Evolutionary conservation across 92 coral and sea anemone species (phyloP), one percentile per base, ranked within the genome.

Genomic region (Chrysogorgia sp.): DNA sequence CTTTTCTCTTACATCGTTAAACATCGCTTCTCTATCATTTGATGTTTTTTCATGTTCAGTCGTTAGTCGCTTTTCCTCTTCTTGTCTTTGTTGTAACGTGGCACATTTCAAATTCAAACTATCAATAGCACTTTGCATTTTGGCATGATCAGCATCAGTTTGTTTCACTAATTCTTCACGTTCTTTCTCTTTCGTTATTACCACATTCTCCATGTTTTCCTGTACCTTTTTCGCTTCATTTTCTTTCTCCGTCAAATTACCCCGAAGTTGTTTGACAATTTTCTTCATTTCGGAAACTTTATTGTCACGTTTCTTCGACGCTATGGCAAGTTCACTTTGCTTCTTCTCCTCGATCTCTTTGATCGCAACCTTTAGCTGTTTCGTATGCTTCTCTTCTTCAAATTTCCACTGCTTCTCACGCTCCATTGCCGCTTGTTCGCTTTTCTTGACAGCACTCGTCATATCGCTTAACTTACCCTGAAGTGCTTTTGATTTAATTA

Each of bases 271-370:
- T 75, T 96, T 96, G n/a, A 96, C 93, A 8, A 92, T 82, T 71
- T 96, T 96, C 77, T 96, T 96, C 97, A 96, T 92, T 70, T 96
- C 99, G 19, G 83, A 88, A 0, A 91, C 85, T 63, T 92, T 96
- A 76, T 90, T 92, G 26, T 96, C 99, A 84, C 88, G 79, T 57
- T 93, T 90, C 74, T 96, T 96, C 19, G 96, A 89, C 15, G 87
- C 83, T 15, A 90, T 87, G 34, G 99, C 99, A 8, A 96, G 79
- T 62, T 96, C 99, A 14, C 97, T 83, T 67, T 92, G 99, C 69
- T 96, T 96, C 21, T 85, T 96, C 17, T 85, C 76, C 53, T 91
- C 97, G 41, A 85, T 61, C 63, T 96, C 84, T 29, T 92, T 88
- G 58, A 77, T 85, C 59, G 88, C 87, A n/a, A 80, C 89, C 67